Conservation (phyloP, 2,113 vertebrate species). For the Ctenodactylus gundi region DNA sequence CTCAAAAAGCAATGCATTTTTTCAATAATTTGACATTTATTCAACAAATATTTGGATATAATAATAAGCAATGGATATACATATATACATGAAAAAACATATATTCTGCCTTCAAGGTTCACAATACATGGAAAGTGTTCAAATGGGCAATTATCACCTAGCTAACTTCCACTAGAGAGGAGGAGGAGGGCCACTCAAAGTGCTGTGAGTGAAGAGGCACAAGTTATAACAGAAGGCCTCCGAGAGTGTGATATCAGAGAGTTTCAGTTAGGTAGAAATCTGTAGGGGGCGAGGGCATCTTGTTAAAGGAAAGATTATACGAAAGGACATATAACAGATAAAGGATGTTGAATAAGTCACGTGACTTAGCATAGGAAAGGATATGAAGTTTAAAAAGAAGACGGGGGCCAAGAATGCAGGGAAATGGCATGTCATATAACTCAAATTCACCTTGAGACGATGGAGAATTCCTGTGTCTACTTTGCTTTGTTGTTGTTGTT, state of each 20-base stretch:
- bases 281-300: neutral
- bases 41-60: neutral
- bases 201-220: neutral
- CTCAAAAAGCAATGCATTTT: neutral
- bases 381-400: neutral
- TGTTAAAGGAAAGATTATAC: neutral
- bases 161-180: neutral
- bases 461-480: neutral
- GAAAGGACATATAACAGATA: neutral
- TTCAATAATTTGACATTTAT: neutral
- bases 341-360: neutral
- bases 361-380: neutral
- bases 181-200: neutral
- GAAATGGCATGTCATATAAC: no score
- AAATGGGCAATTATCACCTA: neutral
- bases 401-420: no score
- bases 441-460: neutral
- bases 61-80: neutral
- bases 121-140: neutral
- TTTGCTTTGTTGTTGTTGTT: no score
- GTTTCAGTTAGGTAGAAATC: neutral
- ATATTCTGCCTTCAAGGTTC: neutral
- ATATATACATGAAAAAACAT: neutral
- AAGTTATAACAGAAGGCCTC: neutral
- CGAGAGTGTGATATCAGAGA: neutral